Evolutionary conservation across 2,888 invertebrate species (phyloP), one percentile per base, ranked within the genome.

Genomic region (Cryptocephalus moraei): DNA sequence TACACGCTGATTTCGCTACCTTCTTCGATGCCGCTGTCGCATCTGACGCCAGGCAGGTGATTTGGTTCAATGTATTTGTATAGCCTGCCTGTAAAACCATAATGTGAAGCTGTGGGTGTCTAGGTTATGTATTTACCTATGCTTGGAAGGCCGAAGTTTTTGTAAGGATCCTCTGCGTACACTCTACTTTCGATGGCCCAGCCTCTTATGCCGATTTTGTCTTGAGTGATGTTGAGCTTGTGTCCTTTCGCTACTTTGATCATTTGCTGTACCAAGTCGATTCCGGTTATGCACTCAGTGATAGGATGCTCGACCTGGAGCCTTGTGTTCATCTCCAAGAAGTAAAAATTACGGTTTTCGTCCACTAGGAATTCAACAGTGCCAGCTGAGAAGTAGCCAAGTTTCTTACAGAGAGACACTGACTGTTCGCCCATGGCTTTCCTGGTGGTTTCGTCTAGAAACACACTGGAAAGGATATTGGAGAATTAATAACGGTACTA

Each of bases 251-350:
- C 80, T 8, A 80, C 73, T 44, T 79, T 64, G 34, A 83, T 72
- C 82, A 82, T 82, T 66, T 82, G 79, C 56, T 82, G 77, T 0
- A 84, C 81, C 45, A 83, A 66, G 63, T 84, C 82, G 41, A 83
- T 71, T 33, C 81, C 81, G 32, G 81, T 81, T 56, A 81, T 81
- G 58, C 72, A 75, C 63, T 83, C 83, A 8, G 82, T 82, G 47
- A 83, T 77, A 1, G 82, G 81, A 65, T 83, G 82, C 61, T 84
- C 82, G 6, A 75, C 75, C 67, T 82, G 82, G 10, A 82, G 68
- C 40, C 82, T 69, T 0, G 83, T 82, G 64, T 83, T 83, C 81
- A 83, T 81, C 68, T 84, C 82, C 44, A 83, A 69, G 61, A 83
- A 83, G 62, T 81, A 84, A 61, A 82, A 83, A 57, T 80, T 76